A percentile compares a stretch with the other conserved stretches of the same genome.
phyloP scores from a whole-genome alignment of 2,113 vertebrate genomes.

The Suncus etruscus region DNA sequence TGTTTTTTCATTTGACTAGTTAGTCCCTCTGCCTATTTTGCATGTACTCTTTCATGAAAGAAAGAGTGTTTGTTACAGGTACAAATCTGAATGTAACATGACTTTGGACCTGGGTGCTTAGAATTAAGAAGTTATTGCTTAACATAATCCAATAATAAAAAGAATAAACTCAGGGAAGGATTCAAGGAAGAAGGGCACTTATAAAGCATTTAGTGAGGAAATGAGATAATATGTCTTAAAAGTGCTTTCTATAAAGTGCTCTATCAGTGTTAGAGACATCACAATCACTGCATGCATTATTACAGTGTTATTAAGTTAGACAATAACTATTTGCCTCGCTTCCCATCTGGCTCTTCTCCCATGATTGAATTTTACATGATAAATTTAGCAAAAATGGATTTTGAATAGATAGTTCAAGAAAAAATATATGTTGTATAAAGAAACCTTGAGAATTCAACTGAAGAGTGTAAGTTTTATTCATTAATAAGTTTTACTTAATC shows the following conservation, averaged over 20 bases:
- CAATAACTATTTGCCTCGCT: not conserved
- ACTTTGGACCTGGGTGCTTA: not conserved
- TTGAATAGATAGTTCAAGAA: constrained; percentile 28
- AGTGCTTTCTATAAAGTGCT: not conserved
- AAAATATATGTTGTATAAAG: constrained; percentile 9
- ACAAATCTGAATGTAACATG: not conserved
- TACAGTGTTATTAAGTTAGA: not conserved
- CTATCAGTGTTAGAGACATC: not conserved
- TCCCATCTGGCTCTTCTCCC: not conserved
- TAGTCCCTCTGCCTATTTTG: not conserved
- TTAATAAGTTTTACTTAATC: constrained; percentile 5
- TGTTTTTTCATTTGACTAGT: constrained; percentile 19
- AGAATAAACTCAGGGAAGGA: not conserved
- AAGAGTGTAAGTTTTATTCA: constrained; percentile 7
- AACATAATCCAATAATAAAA: not conserved
- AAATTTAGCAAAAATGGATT: constrained; percentile 33
- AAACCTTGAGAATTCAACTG: not conserved
- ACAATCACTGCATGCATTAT: not conserved
- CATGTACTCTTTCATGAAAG: not conserved
- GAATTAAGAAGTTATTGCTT: not conserved
- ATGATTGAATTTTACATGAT: constrained; percentile 14
- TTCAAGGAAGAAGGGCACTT: not conserved
- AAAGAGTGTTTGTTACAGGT: not conserved
- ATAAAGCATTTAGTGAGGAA: not conserved
- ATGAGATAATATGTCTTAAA: not conserved